Evolutionary conservation across 2,113 vertebrate species (phyloP), one percentile per base, ranked within the genome.

Genomic region (Vulpes vulpes): DNA sequence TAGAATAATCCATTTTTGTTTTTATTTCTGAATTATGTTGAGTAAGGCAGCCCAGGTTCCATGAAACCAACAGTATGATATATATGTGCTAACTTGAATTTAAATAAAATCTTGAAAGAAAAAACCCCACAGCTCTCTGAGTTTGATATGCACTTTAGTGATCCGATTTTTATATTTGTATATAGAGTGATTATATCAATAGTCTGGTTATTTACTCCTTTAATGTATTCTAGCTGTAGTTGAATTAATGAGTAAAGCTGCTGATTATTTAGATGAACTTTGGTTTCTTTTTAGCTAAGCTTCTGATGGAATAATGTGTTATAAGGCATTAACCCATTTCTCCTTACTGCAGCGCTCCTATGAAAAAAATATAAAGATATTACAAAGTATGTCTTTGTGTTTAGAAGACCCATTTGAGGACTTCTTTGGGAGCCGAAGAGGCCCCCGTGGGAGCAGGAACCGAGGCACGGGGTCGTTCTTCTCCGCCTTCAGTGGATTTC

Each of bases 401-500:
- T 95, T 97, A 98, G 99, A 99, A 69, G 99, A 99, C 95, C 99
- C 99, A 16, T 99, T 99, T 80, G 99, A 99, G 0, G 98, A 99
- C 92, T 99, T 99, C 97, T 99, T 99, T 0, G 99, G 99, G 0
- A 98, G 96, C 73, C 99, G 98, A 16, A 98, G 98, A 79, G 99
- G 98, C 69, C 98, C 99, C 69, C 99, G 99, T 19, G 99, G 99
- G 27, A 99, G 92, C 98, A 98, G 99, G 95, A 99, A 5, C 97
- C 98, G 99, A 97, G 99, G 99, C 11, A 96, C 99, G 0, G 99
- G 99, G 57, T 91, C 99, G 0, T 98, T 99, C 95, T 99, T 99
- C 93, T 99, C 99, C 6, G 98, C 99, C 1, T 99, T 99, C 65
- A 91, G 99, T 62, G 99, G 99, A 49, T 99, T 99, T 93, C 99